Base-by-base conservation (phyloP, 2,888 invertebrate species). In the Platycnemis pennipes region DNA sequence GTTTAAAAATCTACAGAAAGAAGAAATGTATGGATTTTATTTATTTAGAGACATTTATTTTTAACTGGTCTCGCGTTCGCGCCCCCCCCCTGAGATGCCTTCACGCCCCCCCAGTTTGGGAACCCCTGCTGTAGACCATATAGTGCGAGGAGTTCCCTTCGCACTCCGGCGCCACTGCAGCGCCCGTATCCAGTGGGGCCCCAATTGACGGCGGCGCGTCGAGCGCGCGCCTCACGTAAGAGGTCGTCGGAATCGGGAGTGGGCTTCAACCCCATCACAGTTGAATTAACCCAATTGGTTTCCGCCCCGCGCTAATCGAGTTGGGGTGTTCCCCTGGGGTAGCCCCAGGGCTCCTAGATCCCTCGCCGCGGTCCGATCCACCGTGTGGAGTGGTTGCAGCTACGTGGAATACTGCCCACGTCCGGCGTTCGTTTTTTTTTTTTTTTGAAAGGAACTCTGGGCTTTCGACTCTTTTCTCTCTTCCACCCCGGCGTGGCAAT, bases 281-380 rank as follows among this genome's bases (percentile, higher is more conserved):
- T 77, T 31, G 77, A 77, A 77, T 77, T 77, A 77, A 77, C 77
- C 77, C 77, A 77, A 77, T 77, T 77, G 31, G 37, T 37, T 77
- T 77, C 37, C 8, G n/a, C 1, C 37, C 77, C 77, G 2, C 77
- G 37, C 77, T 77, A 77, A 77, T 77, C 77, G 8, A 77, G 77
- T 77, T 77, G 26, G 26, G 3, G 37, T 16, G 0, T 26, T 77
- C 77, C 31, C 11, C n/a, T n/a, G n/a, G n/a, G n/a, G n/a, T n/a
- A n/a, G n/a, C n/a, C n/a, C n/a, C 8, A 37, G 8, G 37, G 37
- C 77, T 2, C n/a, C 7, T 26, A 4, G 8, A 8, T 26, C 8
- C 63, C 63, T 3, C 26, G 3, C n/a, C 22, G 26, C n/a, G 53
- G 53, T 53, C 53, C 53, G 53, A 16, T 49, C 16, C 16, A 49